phyloP scores from a whole-genome alignment of 2,888 invertebrate genomes.

The Phoronis australis region DNA sequence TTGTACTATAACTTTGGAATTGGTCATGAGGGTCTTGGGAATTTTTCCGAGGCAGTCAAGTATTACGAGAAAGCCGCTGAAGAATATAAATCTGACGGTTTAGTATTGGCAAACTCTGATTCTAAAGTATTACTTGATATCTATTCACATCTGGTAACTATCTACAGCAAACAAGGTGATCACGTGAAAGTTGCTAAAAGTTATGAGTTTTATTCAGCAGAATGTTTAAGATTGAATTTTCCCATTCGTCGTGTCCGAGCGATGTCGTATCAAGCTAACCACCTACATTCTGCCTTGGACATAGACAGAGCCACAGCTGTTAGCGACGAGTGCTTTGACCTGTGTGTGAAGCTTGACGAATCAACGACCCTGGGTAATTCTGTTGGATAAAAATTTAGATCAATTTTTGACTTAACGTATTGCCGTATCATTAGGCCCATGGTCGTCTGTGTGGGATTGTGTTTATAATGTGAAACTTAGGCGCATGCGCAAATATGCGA shows the following conservation, averaged over 20 bases:
- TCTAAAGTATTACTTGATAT: no score
- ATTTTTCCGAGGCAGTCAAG: constrained; percentile 21
- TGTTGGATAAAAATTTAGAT: no score
- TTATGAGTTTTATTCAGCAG: constrained; percentile 14
- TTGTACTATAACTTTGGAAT: constrained; percentile 40
- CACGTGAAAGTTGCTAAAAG: constrained; percentile 10
- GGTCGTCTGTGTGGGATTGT: no score
- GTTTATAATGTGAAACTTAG: no score
- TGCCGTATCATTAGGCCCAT: no score
- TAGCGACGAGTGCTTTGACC: constrained; percentile 15
- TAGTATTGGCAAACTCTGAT: constrained; percentile 17
- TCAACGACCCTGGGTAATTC: no score
- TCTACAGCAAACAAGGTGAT: constrained; percentile 7
- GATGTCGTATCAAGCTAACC: constrained; percentile 18
- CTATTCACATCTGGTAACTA: no score
- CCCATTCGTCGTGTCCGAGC: constrained; percentile 16
- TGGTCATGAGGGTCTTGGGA: constrained; percentile 27
- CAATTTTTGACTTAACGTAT: no score
- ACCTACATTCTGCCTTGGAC: constrained; percentile 7
- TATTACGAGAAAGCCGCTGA: constrained; percentile 27
- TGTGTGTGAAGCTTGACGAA: background rate
- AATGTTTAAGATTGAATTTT: constrained; percentile 14
- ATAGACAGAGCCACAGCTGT: constrained; percentile 7
- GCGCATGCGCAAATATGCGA: no score
- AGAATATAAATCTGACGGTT: constrained; percentile 23